Conservation (phyloP, 92 coral and sea anemone species). For the Parazoanthus darwini region DNA sequence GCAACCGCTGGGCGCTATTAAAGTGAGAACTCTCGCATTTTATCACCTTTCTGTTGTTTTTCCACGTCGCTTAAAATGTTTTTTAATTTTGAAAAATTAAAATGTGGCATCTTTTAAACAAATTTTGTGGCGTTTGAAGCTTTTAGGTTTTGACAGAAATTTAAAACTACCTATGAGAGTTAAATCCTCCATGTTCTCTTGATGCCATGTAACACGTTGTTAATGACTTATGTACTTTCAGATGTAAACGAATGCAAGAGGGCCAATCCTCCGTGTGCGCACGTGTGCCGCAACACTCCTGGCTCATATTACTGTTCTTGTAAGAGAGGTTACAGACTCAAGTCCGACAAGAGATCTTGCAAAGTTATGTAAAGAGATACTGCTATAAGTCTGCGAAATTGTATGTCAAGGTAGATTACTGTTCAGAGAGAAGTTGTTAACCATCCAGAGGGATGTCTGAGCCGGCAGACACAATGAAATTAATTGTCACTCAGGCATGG, state of each 20-base stretch:
- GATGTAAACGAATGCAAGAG: constrained; percentile 88
- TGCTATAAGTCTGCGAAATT: neutral
- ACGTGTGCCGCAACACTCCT: constrained; percentile 87
- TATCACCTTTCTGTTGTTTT: neutral
- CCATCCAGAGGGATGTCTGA: neutral
- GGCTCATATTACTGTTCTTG: constrained; percentile 96
- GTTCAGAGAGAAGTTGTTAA: too few relatives aligned
- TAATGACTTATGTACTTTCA: constrained; percentile 33
- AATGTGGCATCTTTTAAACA: too few relatives aligned
- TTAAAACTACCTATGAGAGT: neutral
- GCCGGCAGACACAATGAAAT: neutral
- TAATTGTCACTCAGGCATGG: neutral
- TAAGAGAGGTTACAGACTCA: constrained; percentile 74
- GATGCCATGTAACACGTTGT: neutral
- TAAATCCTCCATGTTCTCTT: neutral
- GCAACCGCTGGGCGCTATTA: too few relatives aligned
- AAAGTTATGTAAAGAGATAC: constrained; percentile 58
- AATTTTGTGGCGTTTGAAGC: neutral
- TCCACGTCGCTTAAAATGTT: neutral
- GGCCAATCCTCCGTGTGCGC: constrained; percentile 71
- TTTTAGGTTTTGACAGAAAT: neutral
- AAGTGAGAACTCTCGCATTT: neutral
- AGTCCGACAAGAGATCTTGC: constrained; percentile 74
- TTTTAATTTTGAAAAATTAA: too few relatives aligned
- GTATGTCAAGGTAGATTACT: neutral